These are phyloP conservation scores for Drosophila rubida DNA, from an alignment of 2,888 invertebrate species.

Conservation along the genomic window DNA sequence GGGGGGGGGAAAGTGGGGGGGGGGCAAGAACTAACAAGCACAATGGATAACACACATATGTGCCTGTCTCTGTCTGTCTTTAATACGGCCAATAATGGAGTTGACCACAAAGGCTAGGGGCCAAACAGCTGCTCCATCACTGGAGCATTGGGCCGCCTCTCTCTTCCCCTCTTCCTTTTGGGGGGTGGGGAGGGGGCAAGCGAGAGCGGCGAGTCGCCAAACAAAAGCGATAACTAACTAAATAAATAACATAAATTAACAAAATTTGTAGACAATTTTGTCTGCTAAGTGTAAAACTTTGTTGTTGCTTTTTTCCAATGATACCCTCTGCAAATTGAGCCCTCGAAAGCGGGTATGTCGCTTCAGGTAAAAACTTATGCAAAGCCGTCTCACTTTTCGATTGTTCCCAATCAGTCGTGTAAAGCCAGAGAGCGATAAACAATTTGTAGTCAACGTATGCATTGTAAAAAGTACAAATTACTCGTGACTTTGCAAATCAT, in stretches of 20 bases:
- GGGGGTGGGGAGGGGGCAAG: not conserved
- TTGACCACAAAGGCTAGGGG: conserved; percentile 55
- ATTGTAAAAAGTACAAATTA: too few species aligned
- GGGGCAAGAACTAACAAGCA: not conserved
- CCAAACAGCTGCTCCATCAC: conserved; percentile 34
- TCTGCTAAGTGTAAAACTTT: conserved; percentile 76
- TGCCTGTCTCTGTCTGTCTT: conserved; percentile 11
- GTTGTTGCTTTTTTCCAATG: conserved; percentile 41
- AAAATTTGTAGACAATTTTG: conserved; percentile 78
- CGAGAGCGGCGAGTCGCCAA: conserved; percentile 21
- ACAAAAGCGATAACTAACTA: conserved; percentile 77
- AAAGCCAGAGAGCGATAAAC: too few species aligned
- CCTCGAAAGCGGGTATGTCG: not conserved
- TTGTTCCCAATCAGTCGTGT: too few species aligned
- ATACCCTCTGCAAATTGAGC: not conserved
- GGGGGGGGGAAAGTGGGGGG: too few species aligned
- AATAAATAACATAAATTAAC: conserved; percentile 79
- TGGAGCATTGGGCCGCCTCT: not conserved
- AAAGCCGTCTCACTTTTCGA: too few species aligned
- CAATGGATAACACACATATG: not conserved
- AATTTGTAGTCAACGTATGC: too few species aligned
- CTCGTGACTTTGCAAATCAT: too few species aligned
- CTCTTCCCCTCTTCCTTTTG: not conserved
- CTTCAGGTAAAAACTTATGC: too few species aligned
- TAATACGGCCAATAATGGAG: conserved; percentile 51